Conservation (phyloP, 2,113 vertebrate species). For the Falco punctatus region DNA sequence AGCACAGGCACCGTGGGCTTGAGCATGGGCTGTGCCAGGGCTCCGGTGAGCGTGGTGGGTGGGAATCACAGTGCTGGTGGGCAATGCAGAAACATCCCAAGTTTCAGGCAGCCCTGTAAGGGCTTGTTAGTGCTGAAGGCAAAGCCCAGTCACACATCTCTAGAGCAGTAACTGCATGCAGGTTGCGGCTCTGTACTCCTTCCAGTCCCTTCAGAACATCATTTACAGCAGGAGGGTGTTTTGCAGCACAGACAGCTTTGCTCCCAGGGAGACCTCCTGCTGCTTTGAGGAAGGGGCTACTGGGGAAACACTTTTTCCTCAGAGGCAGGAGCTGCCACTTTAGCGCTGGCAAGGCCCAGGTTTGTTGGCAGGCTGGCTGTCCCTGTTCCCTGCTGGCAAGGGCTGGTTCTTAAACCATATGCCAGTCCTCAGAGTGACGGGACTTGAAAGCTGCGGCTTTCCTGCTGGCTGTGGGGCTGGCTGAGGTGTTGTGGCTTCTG, state of each 20-base stretch:
- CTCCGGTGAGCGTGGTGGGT: not conserved
- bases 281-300: not conserved
- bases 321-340: not conserved
- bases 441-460: not conserved
- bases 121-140: too few relatives aligned
- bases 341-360: too few relatives aligned
- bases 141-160: not conserved
- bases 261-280: not conserved
- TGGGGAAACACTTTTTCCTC: not conserved
- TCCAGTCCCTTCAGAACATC: too few relatives aligned
- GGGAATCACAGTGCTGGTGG: not conserved
- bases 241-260: not conserved
- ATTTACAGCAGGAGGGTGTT: not conserved
- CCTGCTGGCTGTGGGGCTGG: too few relatives aligned
- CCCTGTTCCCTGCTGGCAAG: not conserved
- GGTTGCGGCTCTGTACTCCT: not conserved
- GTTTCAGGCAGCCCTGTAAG: not conserved
- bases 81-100: not conserved
- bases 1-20: accelerated
- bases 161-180: accelerated
- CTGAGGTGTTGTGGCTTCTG: too few relatives aligned
- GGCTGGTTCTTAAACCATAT: not conserved
- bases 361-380: not conserved
- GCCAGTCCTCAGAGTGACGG: not conserved
- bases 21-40: not conserved